phyloP scores from a whole-genome alignment of 92 coral and sea anemone genomes.

The Zoanthus sansibaricus region DNA sequence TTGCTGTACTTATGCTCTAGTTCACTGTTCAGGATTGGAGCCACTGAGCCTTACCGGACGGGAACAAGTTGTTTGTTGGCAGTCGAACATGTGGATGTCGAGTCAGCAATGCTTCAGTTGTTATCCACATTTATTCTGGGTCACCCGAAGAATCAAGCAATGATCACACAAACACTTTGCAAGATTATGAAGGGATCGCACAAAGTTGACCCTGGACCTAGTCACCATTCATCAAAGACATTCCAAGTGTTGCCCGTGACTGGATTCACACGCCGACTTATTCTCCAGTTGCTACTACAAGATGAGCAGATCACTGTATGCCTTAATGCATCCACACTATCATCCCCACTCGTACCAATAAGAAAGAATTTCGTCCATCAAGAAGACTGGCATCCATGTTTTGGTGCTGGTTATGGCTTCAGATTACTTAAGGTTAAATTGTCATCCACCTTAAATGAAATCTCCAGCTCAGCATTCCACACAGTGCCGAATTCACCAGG shows the following conservation, averaged over 20 bases:
- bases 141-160: slow-evolving; percentile 85
- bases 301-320: slow-evolving; percentile 82
- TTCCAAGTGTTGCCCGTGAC: slow-evolving; percentile 66
- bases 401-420: slow-evolving; percentile 93
- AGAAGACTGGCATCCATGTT: slow-evolving; percentile 94
- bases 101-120: slow-evolving; percentile 82
- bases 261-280: slow-evolving; percentile 89
- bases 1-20: slow-evolving; percentile 72
- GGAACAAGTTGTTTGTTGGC: slow-evolving; percentile 39
- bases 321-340: slow-evolving; percentile 59
- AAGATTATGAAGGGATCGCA: slow-evolving; percentile 72
- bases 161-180: slow-evolving; percentile 81
- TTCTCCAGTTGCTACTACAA: slow-evolving; percentile 82
- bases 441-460: slow-evolving; percentile 71
- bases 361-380: slow-evolving; percentile 73
- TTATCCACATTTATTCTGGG: slow-evolving; percentile 77
- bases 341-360: slow-evolving; percentile 67
- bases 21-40: slow-evolving; percentile 49
- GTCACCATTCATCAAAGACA: slow-evolving; percentile 20
- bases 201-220: slow-evolving; percentile 26
- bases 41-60: slow-evolving; percentile 28
- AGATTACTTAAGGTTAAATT: slow-evolving; percentile 69
- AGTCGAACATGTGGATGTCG: slow-evolving; percentile 78
- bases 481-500: slow-evolving; percentile 42
- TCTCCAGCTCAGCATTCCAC: slow-evolving; percentile 65